A percentile compares a stretch with the other conserved stretches of the same genome.
Evolutionary conservation across 2,797 vertebrate species (phyloP).

Genomic region (Sciaenops ocellatus): DNA sequence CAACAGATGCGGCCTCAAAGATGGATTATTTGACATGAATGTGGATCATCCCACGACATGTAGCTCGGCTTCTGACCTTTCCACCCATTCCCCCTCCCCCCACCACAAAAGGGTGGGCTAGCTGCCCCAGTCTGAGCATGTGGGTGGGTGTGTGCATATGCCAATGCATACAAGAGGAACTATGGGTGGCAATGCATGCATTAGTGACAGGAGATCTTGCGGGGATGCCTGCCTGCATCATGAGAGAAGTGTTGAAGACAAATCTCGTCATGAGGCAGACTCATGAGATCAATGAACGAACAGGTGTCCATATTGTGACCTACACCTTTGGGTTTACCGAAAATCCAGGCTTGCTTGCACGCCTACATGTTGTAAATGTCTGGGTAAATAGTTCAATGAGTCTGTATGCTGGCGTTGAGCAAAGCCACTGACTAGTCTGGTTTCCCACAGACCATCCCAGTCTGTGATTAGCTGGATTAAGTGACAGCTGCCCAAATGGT

Average conservation of each 20-base stretch:
- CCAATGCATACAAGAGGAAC: conserved; percentile 54
- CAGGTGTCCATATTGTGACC: conserved; percentile 30
- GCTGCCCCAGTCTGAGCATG: conserved; percentile 69
- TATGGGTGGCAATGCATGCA: conserved; percentile 42
- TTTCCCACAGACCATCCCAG: conserved; percentile 85
- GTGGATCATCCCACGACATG: conserved; percentile 85
- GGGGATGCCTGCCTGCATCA: neutral
- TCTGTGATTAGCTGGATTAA: conserved; percentile 91
- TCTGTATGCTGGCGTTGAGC: conserved; percentile 54
- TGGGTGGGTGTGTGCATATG: conserved; percentile 68
- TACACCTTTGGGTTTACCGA: conserved; percentile 31
- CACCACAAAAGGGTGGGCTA: conserved; percentile 63
- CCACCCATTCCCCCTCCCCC: conserved; percentile 67
- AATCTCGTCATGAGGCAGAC: neutral
- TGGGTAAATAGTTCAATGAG: conserved; percentile 56
- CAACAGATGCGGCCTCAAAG: conserved; percentile 83
- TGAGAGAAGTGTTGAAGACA: neutral
- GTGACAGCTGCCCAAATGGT: conserved; percentile 90
- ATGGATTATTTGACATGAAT: conserved; percentile 85
- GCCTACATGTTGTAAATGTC: conserved; percentile 62
- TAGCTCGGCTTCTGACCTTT: conserved; percentile 83
- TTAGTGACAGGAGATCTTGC: conserved; percentile 12
- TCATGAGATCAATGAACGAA: conserved; percentile 26
- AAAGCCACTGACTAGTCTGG: conserved; percentile 76
- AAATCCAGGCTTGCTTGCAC: conserved; percentile 30